Conservation (phyloP, 1,140 invertebrate genomes). For the Homarus americanus region DNA sequence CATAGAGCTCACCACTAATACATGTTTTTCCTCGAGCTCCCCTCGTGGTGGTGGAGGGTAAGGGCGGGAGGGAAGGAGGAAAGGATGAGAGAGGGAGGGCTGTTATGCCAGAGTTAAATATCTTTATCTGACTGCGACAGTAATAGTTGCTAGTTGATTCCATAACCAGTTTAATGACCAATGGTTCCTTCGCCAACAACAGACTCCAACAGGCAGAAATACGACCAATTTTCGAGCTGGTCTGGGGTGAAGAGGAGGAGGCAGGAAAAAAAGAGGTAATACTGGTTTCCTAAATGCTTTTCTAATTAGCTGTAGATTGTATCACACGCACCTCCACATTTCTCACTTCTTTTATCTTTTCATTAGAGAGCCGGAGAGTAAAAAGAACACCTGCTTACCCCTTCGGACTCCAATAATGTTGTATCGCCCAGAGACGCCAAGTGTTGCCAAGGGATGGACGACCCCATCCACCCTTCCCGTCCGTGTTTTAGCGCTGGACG, state of each 20-base stretch:
- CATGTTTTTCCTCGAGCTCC: too few relatives aligned
- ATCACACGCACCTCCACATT: constrained; percentile 48
- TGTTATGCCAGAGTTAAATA: neutral
- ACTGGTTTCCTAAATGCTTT: constrained; percentile 22
- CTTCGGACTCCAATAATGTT: constrained; percentile 65
- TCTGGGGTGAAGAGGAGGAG: neutral
- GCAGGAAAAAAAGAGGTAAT: neutral
- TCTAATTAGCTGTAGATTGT: constrained; percentile 28
- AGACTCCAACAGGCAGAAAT: neutral
- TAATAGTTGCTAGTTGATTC: constrained; percentile 14
- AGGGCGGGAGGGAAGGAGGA: too few relatives aligned
- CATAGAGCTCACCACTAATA: too few relatives aligned
- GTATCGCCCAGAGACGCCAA: constrained; percentile 42
- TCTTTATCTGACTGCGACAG: neutral
- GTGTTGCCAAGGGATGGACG: constrained; percentile 23
- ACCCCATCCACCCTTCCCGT: neutral
- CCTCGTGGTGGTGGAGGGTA: too few relatives aligned
- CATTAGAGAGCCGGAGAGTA: constrained; percentile 52
- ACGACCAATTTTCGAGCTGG: constrained; percentile 4
- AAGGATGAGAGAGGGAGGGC: too few relatives aligned
- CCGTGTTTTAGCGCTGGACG: neutral
- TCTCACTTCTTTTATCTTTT: constrained; percentile 58
- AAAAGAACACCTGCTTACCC: constrained; percentile 58
- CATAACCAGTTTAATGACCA: constrained; percentile 21
- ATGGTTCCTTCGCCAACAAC: constrained; percentile 5